Percentiles rank a stretch among this genome's conserved stretches.
Conservation (phyloP, 2,797 vertebrate species). For the Cyclopterus lumpus region DNA sequence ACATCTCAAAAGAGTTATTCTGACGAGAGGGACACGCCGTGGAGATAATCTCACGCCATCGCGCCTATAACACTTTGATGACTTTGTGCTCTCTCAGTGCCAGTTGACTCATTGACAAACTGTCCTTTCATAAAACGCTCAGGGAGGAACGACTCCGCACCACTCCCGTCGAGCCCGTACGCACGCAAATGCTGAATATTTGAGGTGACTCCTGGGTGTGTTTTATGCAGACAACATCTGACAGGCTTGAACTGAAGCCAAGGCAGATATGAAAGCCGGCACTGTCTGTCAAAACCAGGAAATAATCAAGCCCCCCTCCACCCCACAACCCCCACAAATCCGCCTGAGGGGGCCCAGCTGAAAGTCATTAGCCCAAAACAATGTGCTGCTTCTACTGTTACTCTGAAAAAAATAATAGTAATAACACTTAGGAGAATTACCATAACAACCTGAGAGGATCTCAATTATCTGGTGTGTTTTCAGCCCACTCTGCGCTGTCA, state of each 20-base stretch:
- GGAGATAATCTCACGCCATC: conserved; percentile 70
- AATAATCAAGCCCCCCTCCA: conserved; percentile 86
- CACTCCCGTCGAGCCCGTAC: conserved; percentile 42
- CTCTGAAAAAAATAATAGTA: conserved; percentile 76
- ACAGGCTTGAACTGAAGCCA: conserved; percentile 88
- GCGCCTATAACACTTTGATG: conserved; percentile 50
- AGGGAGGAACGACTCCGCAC: conserved; percentile 30
- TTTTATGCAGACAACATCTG: conserved; percentile 88
- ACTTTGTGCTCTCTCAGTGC: conserved; percentile 38
- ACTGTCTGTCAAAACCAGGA: conserved; percentile 93
- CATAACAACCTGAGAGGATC: conserved; percentile 88
- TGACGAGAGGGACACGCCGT: conserved; percentile 56
- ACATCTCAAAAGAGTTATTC: conserved; percentile 67
- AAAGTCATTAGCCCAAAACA: conserved; percentile 93
- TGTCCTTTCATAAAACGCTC: conserved; percentile 74
- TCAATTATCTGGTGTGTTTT: conserved; percentile 84
- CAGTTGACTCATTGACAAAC: conserved; percentile 69
- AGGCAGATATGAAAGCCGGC: conserved; percentile 88
- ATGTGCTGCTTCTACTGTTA: conserved; percentile 92
- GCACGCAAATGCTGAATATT: conserved; percentile 74
- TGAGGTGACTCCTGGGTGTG: conserved; percentile 83
- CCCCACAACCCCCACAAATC: conserved; percentile 47
- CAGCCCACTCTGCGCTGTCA: conserved; percentile 28
- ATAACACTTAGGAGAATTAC: conserved; percentile 88
- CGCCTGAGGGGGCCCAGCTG: conserved; percentile 91